Base-by-base conservation (phyloP, 2,113 vertebrate species). In the Calyptommatus sinebrachiatus region DNA sequence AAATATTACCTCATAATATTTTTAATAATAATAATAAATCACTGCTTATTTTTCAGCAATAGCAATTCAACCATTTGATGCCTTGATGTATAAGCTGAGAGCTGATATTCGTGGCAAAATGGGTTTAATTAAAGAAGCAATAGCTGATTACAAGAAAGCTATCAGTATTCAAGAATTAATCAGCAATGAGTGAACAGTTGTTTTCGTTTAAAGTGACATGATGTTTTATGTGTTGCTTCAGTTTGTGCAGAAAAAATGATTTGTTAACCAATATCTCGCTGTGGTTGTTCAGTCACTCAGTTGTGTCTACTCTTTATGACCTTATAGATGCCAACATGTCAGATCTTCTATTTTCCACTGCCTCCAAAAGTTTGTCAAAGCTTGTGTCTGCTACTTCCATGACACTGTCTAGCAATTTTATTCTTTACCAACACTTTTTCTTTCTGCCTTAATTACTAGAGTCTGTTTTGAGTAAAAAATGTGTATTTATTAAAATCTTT, bases 21-120 rank as follows among this genome's bases (percentile, higher is more conserved):
- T n/a, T n/a, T n/a, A n/a, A n/a, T n/a, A n/a, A n/a, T n/a, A n/a
- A n/a, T n/a, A n/a, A n/a, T n/a, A 85, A 71, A 73, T 28, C 2
- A 2, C 11, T 86, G 12, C 57, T 50, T 53, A 22, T 85, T 82
- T 92, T 90, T 73, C 90, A 96, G 95, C 94, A 66, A 84, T 96
- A 41, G 78, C 89, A 61, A 89, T 96, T 85, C 93, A 94, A 70
- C 94, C 95, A 68, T 80, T 89, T 78, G 92, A 96, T 85, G 88
- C 92, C 76, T 62, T 93, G 71, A 83, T 92, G n/a, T 96, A 94
- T 82, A 92, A 92, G 77, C 87, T 94, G 22, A 94, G 95, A 89
- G 93, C 95, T 83, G 93, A 95, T 85, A 91, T 95, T 85, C 90
- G 87, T 87, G 94, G 92, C 85, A 94, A 94, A 91, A 60, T 95